Conservation (phyloP, 2,113 vertebrate species). For the Cettia cetti region DNA sequence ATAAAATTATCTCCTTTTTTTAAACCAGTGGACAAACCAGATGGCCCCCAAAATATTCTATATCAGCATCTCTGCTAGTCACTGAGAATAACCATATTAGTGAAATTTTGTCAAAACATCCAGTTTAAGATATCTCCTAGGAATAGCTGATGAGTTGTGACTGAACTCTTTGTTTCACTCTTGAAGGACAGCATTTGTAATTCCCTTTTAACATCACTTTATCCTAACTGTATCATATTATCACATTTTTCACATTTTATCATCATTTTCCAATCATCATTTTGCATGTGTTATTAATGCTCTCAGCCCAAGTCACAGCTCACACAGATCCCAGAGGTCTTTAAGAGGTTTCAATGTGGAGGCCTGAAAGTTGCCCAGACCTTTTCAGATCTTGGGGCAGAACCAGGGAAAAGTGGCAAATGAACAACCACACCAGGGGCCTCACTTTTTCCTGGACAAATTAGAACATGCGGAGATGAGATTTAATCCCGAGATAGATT, state of each 20-base stretch:
- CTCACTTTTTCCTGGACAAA: not conserved
- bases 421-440: not conserved
- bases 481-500: not conserved
- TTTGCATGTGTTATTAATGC: not conserved
- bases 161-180: not conserved
- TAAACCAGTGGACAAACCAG: not conserved
- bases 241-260: not conserved
- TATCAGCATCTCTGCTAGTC: not conserved
- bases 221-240: not conserved
- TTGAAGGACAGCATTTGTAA: constrained; percentile 7
- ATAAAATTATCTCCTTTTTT: not conserved
- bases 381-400: not conserved
- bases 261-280: not conserved
- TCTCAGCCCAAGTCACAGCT: not conserved
- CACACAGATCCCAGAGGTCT: not conserved
- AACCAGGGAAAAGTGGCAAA: not conserved
- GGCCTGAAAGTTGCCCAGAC: not conserved
- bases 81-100: not conserved
- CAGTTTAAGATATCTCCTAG: not conserved
- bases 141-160: constrained; percentile 9
- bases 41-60: not conserved
- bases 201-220: not conserved
- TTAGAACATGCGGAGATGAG: not conserved
- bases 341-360: not conserved
- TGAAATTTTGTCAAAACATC: constrained; percentile 40